These are phyloP conservation scores for Asarcornis scutulata DNA, from an alignment of 2,113 vertebrate genomes.

Conservation along the genomic window DNA sequence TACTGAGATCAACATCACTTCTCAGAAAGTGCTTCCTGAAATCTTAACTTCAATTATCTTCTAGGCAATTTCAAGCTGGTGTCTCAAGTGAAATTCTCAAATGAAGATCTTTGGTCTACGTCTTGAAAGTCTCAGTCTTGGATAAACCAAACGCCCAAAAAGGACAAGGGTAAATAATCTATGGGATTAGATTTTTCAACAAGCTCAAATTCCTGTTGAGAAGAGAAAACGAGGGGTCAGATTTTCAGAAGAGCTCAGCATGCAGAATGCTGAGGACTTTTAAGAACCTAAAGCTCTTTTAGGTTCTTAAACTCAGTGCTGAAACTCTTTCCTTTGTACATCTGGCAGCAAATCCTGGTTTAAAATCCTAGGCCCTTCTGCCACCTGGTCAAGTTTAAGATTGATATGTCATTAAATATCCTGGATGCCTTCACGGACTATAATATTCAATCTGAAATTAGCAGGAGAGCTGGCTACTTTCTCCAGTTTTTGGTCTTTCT, in stretches of 20 bases:
- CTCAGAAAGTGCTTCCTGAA: slow-evolving; percentile 18
- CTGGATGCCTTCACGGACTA: background rate
- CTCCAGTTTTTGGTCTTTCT: background rate
- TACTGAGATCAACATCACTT: background rate
- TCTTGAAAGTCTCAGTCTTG: background rate
- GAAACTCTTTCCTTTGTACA: background rate
- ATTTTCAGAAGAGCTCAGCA: background rate
- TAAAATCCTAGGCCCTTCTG: background rate
- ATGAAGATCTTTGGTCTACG: background rate
- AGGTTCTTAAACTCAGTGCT: background rate
- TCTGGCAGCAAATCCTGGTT: background rate
- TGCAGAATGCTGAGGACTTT: background rate
- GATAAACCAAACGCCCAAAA: background rate
- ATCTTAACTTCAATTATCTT: background rate
- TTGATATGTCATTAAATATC: background rate
- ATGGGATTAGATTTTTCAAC: background rate
- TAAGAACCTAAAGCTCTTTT: background rate
- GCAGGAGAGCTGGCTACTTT: background rate
- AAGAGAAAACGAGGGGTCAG: background rate
- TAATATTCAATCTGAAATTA: background rate
- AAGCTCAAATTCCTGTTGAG: background rate
- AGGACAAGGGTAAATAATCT: background rate
- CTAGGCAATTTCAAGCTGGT: background rate
- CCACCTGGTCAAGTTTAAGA: background rate
- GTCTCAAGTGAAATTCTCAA: background rate